A percentile compares a stretch with the other conserved stretches of the same genome.
These are phyloP conservation scores for Chloropsis hardwickii DNA, from an alignment of 2,113 vertebrate genomes.

Conservation along the genomic window DNA sequence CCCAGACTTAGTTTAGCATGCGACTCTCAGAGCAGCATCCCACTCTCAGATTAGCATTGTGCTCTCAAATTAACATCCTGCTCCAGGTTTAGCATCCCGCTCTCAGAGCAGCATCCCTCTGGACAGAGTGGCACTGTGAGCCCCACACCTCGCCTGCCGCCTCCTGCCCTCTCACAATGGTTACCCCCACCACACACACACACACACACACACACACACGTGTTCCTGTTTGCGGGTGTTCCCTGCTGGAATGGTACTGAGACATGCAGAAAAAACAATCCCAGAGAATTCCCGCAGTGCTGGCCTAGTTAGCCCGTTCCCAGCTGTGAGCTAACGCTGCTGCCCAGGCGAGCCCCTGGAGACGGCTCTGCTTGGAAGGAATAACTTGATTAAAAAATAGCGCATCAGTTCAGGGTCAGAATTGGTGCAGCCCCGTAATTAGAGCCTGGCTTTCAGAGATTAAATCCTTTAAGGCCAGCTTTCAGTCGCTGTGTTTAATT, in stretches of 20 bases:
- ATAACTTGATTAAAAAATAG: background rate
- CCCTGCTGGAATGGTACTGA: too few relatives aligned
- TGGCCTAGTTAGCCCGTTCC: background rate
- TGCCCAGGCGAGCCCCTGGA: background rate
- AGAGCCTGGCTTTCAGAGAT: background rate
- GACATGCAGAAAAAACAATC: background rate
- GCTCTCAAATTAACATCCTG: background rate
- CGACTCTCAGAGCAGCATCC: too few relatives aligned
- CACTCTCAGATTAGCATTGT: accelerated
- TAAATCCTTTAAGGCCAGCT: background rate
- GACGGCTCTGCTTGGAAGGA: background rate
- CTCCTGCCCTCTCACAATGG: too few relatives aligned
- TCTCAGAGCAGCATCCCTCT: background rate
- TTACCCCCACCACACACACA: too few relatives aligned
- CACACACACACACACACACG: background rate
- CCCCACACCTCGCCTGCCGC: background rate
- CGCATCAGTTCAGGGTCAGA: background rate
- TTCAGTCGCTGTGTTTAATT: background rate
- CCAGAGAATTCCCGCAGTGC: background rate
- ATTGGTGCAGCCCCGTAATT: background rate
- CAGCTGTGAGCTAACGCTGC: background rate
- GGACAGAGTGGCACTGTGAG: accelerated
- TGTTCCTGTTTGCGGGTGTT: too few relatives aligned
- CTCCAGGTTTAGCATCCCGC: background rate
- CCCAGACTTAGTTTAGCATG: background rate